A percentile compares a stretch with the other conserved stretches of the same genome.
Evolutionary conservation across 2,888 invertebrate species (phyloP).

Genomic region (Rhogogaster chlorosoma): DNA sequence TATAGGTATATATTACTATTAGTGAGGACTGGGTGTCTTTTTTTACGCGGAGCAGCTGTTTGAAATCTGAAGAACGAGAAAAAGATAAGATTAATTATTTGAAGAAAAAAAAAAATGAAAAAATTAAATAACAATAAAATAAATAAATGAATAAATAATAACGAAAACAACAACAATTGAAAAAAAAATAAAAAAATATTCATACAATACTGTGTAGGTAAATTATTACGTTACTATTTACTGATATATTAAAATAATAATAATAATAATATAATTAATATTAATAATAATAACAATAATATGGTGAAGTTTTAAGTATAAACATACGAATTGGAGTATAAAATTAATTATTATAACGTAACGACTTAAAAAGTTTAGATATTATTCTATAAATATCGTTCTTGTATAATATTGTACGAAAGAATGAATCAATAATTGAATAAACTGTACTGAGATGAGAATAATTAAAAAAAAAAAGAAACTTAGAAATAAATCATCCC

Average conservation of each 20-base stretch:
- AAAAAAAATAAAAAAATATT: neutral
- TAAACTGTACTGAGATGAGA: slow-evolving; percentile 61
- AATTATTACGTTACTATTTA: slow-evolving; percentile 59
- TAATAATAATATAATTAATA: slow-evolving; percentile 55
- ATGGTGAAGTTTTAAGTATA: slow-evolving; percentile 58
- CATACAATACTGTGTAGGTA: slow-evolving; percentile 50
- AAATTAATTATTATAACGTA: slow-evolving; percentile 60
- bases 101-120: neutral
- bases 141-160: neutral
- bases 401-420: slow-evolving; percentile 60
- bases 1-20: slow-evolving; percentile 19
- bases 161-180: slow-evolving; percentile 4
- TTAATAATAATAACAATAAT: slow-evolving; percentile 48
- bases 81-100: neutral
- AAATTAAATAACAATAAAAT: neutral
- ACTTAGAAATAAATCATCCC: neutral
- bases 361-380: slow-evolving; percentile 26
- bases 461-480: neutral
- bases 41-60: slow-evolving; percentile 6
- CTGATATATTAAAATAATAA: slow-evolving; percentile 55
- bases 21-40: slow-evolving; percentile 34
- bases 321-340: slow-evolving; percentile 49
- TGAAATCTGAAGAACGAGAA: neutral
- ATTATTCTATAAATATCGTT: slow-evolving; percentile 30
- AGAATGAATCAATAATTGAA: slow-evolving; percentile 55